Evolutionary conservation across 64 coral and sea anemone species (phyloP).

Genomic region (Dendronephthya gigantea): DNA sequence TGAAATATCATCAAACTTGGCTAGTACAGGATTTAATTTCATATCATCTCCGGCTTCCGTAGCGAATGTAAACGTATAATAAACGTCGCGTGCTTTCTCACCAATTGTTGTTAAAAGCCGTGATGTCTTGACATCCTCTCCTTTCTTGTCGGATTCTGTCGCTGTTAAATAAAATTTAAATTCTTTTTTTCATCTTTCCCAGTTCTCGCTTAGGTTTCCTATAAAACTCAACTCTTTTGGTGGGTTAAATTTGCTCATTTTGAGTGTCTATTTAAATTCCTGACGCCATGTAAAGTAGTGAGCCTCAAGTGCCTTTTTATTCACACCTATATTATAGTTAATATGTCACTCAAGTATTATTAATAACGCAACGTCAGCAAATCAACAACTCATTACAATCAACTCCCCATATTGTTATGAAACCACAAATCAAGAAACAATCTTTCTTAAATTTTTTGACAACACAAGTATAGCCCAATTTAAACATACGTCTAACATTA

Average conservation of each 20-base stretch:
- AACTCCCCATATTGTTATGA: too few species aligned
- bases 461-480: too few species aligned
- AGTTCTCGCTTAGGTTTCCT: neutral
- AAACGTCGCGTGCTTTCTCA: neutral
- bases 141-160: neutral
- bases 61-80: neutral
- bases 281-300: neutral
- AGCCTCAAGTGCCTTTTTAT: neutral
- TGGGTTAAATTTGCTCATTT: neutral
- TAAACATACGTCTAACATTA: too few species aligned
- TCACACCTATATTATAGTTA: too few species aligned
- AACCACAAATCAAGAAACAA: too few species aligned
- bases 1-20: too few species aligned
- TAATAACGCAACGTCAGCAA: too few species aligned
- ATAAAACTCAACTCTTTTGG: too few species aligned
- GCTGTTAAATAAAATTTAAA: neutral
- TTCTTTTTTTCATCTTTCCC: neutral
- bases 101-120: neutral
- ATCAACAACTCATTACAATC: too few species aligned
- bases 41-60: neutral
- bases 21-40: neutral
- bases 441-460: too few species aligned
- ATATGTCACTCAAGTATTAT: too few species aligned
- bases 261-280: neutral
- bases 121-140: neutral